These are phyloP conservation scores for Scortum barcoo DNA, from an alignment of 2,113 vertebrate species.

Conservation along the genomic window DNA sequence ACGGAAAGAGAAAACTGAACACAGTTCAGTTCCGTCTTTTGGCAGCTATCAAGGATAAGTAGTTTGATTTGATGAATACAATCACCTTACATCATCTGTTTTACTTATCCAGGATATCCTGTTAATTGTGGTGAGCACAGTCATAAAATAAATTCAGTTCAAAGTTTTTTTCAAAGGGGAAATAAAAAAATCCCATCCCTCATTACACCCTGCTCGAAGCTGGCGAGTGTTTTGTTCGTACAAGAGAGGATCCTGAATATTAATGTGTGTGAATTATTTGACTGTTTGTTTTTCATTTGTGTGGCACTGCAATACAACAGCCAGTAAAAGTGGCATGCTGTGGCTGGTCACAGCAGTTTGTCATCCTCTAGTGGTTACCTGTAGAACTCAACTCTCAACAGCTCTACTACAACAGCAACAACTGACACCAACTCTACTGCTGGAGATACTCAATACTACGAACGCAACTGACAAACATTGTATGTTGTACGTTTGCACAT, in stretches of 20 bases:
- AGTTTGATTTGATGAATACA: constrained; percentile 26
- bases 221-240: not conserved
- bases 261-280: not conserved
- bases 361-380: constrained; percentile 82
- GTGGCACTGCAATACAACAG: constrained; percentile 29
- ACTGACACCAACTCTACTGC: not conserved
- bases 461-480: not conserved
- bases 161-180: constrained; percentile 11
- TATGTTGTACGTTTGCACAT: too few species aligned
- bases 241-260: not conserved
- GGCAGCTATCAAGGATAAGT: constrained; percentile 12
- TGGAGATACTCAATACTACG: not conserved
- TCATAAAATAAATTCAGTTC: not conserved
- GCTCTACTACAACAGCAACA: not conserved
- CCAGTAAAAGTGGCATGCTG: constrained; percentile 12
- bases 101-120: constrained; percentile 10
- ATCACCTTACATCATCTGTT: constrained; percentile 32
- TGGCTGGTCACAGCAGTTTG: constrained; percentile 72
- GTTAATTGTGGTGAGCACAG: constrained; percentile 13
- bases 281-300: constrained; percentile 50
- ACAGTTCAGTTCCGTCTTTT: constrained; percentile 28
- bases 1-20: constrained; percentile 44
- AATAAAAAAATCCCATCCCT: constrained; percentile 9
- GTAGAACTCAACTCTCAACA: constrained; percentile 41
- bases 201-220: not conserved